These are phyloP conservation scores for Cotesia congregata DNA, from an alignment of 2,888 invertebrate genomes.

Conservation along the genomic window DNA sequence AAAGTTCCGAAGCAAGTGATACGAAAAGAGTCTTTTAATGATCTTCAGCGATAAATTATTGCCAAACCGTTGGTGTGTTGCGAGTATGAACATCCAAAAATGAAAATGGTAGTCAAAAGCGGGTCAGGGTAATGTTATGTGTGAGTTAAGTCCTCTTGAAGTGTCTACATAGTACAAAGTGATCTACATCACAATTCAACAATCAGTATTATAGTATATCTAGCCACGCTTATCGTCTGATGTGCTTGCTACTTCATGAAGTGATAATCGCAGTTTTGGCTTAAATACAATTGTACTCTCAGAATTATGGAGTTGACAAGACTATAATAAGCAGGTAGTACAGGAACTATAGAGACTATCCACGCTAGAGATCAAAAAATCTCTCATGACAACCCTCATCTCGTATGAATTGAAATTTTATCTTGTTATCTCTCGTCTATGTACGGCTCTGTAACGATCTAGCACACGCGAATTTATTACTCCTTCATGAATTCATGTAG, in stretches of 20 bases:
- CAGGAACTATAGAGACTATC: slow-evolving; percentile 1
- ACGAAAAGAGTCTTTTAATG: no score
- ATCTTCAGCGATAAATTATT: no score
- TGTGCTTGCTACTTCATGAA: slow-evolving; percentile 41
- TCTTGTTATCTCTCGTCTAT: slow-evolving; percentile 23
- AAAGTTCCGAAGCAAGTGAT: no score
- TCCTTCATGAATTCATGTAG: not conserved
- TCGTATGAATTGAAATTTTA: slow-evolving; percentile 34
- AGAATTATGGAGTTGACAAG: slow-evolving; percentile 34
- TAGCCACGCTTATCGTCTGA: slow-evolving; percentile 52
- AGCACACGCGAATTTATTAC: not conserved
- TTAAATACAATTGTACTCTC: slow-evolving; percentile 36
- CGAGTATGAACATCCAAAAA: no score
- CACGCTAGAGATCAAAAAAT: slow-evolving; percentile 40
- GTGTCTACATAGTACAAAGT: slow-evolving; percentile 4
- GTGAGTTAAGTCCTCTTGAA: slow-evolving; percentile 4
- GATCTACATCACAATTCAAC: slow-evolving; percentile 62
- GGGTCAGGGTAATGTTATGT: no score
- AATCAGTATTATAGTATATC: slow-evolving; percentile 57
- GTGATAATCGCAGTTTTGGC: slow-evolving; percentile 60
- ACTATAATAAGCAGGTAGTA: slow-evolving; percentile 31
- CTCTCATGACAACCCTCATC: slow-evolving; percentile 37
- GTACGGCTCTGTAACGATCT: not conserved
- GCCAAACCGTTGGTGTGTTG: no score
- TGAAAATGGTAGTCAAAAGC: no score